A percentile compares a stretch with the other conserved stretches of the same genome.
phyloP scores from a whole-genome alignment of 2,113 vertebrate genomes.

The Climacteris rufus region DNA sequence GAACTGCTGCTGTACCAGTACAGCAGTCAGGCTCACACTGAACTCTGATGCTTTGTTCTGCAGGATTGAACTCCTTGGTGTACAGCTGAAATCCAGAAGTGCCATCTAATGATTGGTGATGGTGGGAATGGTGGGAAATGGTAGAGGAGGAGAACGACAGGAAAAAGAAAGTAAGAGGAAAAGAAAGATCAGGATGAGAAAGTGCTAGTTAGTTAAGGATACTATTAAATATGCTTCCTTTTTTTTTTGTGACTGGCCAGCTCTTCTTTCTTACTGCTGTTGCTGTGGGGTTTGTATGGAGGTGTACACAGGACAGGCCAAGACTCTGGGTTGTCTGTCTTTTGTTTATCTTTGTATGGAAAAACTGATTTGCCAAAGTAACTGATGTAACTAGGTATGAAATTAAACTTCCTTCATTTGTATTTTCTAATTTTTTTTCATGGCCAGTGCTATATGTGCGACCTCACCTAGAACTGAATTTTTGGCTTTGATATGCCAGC shows the following conservation, averaged over 20 bases:
- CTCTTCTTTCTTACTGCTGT: neutral
- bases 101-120: fast-evolving
- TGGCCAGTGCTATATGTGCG: neutral
- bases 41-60: neutral
- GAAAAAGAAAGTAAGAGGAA: no score
- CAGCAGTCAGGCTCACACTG: fast-evolving
- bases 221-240: neutral
- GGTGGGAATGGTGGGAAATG: neutral
- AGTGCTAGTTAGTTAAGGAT: neutral
- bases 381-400: neutral
- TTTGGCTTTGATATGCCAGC: neutral
- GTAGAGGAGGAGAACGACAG: neutral
- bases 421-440: neutral
- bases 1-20: neutral
- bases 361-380: neutral
- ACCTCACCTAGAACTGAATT: neutral
- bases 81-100: neutral
- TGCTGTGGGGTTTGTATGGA: neutral
- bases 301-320: neutral
- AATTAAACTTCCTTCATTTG: neutral
- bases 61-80: neutral
- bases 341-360: neutral
- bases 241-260: neutral
- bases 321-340: neutral
- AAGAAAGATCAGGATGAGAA: neutral